Percentiles rank a stretch among this genome's conserved stretches.
Evolutionary conservation across 2,888 invertebrate species (phyloP).

Genomic region (Erannis defoliaria): DNA sequence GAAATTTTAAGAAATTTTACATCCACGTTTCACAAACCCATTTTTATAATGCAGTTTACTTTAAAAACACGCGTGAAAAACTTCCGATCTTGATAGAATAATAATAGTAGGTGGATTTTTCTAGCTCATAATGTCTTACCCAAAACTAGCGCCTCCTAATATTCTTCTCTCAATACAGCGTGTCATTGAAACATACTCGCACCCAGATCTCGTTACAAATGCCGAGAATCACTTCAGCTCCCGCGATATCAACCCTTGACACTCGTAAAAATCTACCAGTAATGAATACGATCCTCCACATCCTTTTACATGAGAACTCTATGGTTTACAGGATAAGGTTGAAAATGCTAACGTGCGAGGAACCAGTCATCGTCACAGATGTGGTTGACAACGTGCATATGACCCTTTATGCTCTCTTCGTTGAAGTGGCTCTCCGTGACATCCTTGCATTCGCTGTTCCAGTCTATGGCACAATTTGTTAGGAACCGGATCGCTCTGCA

Average conservation of each 20-base stretch:
- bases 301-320: slow-evolving; percentile 10
- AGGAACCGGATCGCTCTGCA: slow-evolving; percentile 71
- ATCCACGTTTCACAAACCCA: no score
- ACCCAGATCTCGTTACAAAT: slow-evolving; percentile 8
- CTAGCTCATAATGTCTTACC: no score
- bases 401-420: slow-evolving; percentile 75
- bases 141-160: not conserved
- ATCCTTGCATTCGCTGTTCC: slow-evolving; percentile 76
- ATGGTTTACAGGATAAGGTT: slow-evolving; percentile 7
- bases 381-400: slow-evolving; percentile 70
- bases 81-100: no score
- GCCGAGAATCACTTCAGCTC: slow-evolving; percentile 26
- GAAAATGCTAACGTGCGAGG: slow-evolving; percentile 59
- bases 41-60: no score
- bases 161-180: not conserved
- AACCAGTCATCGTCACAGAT: slow-evolving; percentile 73
- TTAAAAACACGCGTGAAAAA: no score
- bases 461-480: slow-evolving; percentile 74
- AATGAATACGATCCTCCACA: slow-evolving; percentile 28
- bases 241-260: slow-evolving; percentile 34
- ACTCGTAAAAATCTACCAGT: slow-evolving; percentile 33
- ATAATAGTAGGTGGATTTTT: no score
- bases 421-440: slow-evolving; percentile 74
- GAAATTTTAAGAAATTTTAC: no score
- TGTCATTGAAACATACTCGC: not conserved